Evolutionary conservation across 2,888 invertebrate species (phyloP).

Genomic region (Elegia similella): DNA sequence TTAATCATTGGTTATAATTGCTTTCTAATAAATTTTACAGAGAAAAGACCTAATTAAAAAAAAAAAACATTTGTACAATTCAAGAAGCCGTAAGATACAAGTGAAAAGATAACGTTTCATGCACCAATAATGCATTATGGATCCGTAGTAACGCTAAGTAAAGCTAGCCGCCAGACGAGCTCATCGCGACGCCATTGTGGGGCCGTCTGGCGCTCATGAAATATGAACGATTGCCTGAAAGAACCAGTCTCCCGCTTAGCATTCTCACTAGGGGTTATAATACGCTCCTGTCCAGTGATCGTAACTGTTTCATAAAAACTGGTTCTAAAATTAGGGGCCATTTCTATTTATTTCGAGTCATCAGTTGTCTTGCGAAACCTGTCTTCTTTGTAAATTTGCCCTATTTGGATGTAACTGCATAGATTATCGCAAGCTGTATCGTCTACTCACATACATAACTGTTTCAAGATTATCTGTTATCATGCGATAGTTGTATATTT

Average conservation of each 20-base stretch:
- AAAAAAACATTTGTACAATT: neutral
- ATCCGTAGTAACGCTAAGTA: conserved; percentile 42
- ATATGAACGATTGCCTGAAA: conserved; percentile 74
- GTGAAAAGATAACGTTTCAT: neutral
- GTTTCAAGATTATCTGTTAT: neutral
- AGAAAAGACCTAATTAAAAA: neutral
- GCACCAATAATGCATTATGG: conserved; percentile 3
- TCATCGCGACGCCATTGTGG: conserved; percentile 74
- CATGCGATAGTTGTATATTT: no score
- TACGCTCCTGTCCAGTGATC: conserved; percentile 1
- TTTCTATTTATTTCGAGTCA: neutral
- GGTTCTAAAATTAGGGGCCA: conserved; percentile 12
- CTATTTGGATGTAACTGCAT: neutral
- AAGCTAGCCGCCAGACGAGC: conserved; percentile 66
- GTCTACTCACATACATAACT: neutral
- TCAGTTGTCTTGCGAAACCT: conserved; percentile 1
- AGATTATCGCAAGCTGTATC: neutral
- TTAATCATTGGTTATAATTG: no score
- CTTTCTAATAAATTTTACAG: neutral
- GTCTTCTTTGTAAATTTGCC: neutral
- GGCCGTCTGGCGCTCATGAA: conserved; percentile 69
- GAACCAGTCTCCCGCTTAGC: conserved; percentile 43
- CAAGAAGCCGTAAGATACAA: neutral
- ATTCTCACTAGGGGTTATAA: conserved; percentile 12
- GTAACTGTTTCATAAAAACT: conserved; percentile 13